These are phyloP conservation scores for Conops quadrifasciatus DNA, from an alignment of 2,888 invertebrate genomes.

Conservation along the genomic window DNA sequence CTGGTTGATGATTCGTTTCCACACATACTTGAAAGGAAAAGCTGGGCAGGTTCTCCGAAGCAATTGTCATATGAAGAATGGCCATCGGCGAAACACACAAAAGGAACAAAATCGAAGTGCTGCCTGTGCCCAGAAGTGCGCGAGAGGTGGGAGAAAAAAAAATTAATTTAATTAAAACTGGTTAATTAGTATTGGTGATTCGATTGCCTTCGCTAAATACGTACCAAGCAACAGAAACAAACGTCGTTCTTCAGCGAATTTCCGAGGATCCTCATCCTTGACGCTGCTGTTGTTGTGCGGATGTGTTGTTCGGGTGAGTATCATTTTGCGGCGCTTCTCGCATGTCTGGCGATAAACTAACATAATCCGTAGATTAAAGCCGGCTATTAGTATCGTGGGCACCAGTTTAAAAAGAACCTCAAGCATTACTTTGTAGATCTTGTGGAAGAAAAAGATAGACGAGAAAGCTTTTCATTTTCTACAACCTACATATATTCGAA, in stretches of 20 bases:
- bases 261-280: slow-evolving; percentile 72
- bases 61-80: slow-evolving; percentile 74
- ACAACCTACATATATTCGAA: background rate
- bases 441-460: slow-evolving; percentile 1
- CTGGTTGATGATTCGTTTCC: background rate
- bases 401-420: slow-evolving; percentile 74
- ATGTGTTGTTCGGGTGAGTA: slow-evolving; percentile 66
- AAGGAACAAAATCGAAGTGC: slow-evolving; percentile 74
- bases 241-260: slow-evolving; percentile 74
- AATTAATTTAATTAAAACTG: too few relatives aligned
- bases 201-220: background rate
- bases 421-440: slow-evolving; percentile 71
- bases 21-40: slow-evolving; percentile 72
- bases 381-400: slow-evolving; percentile 74
- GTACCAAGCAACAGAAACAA: slow-evolving; percentile 71
- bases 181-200: too few relatives aligned
- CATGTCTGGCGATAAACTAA: slow-evolving; percentile 74
- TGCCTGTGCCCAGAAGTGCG: slow-evolving; percentile 53
- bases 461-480: slow-evolving; percentile 29
- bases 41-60: slow-evolving; percentile 70
- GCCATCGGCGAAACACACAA: slow-evolving; percentile 78
- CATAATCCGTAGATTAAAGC: slow-evolving; percentile 73
- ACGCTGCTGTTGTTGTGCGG: slow-evolving; percentile 63
- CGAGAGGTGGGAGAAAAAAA: background rate
- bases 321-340: slow-evolving; percentile 73